Percentiles rank a stretch among this genome's conserved stretches.
phyloP scores from a whole-genome alignment of 2,113 vertebrate species.

The Rhodinocichla rosea region DNA sequence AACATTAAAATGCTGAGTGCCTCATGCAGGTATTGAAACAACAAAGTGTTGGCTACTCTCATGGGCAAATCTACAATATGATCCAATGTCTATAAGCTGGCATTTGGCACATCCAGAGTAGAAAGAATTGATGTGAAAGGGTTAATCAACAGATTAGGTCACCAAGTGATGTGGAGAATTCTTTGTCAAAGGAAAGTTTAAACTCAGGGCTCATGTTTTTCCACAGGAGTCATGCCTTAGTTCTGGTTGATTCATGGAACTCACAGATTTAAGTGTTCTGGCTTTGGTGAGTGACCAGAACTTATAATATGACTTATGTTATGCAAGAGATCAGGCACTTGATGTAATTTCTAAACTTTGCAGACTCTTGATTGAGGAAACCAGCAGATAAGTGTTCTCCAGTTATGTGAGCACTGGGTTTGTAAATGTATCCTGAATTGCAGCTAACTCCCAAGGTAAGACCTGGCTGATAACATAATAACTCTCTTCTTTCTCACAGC shows the following conservation, averaged over 20 bases:
- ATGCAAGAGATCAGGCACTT: neutral
- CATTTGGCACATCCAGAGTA: neutral
- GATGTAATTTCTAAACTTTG: neutral
- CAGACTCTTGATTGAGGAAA: neutral
- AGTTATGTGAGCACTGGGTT: neutral
- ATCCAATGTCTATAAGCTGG: neutral
- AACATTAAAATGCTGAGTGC: neutral
- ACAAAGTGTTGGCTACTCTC: neutral
- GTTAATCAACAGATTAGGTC: neutral
- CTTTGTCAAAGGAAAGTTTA: neutral
- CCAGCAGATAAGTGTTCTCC: neutral
- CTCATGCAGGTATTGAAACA: neutral
- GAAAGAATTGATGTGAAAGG: neutral
- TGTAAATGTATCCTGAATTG: neutral
- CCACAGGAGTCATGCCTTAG: neutral
- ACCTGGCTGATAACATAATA: neutral
- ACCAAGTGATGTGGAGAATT: neutral
- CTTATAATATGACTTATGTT: neutral
- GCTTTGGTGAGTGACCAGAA: neutral
- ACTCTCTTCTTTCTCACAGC: neutral
- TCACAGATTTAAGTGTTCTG: neutral
- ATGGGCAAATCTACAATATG: neutral
- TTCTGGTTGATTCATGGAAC: neutral
- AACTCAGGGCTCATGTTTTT: neutral
- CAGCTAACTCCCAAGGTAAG: neutral